Percentiles rank a stretch among this genome's conserved stretches.
Evolutionary conservation across 2,797 vertebrate genomes (phyloP).

Genomic region (Periophthalmus magnuspinnatus): DNA sequence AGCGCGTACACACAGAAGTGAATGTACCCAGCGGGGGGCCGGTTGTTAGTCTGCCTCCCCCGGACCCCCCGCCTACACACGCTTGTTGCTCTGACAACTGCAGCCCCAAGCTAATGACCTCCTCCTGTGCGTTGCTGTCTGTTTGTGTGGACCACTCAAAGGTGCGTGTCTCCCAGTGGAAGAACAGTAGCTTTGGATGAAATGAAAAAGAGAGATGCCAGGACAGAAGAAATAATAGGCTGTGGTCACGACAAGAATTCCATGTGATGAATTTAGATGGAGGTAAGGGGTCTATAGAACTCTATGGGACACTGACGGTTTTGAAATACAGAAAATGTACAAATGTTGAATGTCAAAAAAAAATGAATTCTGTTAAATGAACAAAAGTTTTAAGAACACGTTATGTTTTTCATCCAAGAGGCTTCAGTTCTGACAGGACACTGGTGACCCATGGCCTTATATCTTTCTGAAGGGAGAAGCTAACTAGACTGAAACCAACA

Average conservation of each 20-base stretch:
- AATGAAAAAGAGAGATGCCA: slow-evolving; percentile 41
- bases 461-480: too few species aligned
- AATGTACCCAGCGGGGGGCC: slow-evolving; percentile 62
- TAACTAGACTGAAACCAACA: too few species aligned
- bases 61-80: slow-evolving; percentile 55
- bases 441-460: too few species aligned
- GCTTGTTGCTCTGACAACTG: slow-evolving; percentile 78
- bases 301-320: too few species aligned
- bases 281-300: too few species aligned
- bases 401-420: too few species aligned
- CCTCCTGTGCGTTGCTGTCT: slow-evolving; percentile 69
- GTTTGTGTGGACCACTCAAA: slow-evolving; percentile 55
- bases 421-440: too few species aligned
- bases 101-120: slow-evolving; percentile 77
- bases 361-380: too few species aligned
- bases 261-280: too few species aligned
- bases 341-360: too few species aligned
- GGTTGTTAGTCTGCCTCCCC: slow-evolving; percentile 66
- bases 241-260: not conserved
- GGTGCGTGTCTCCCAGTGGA: slow-evolving; percentile 84
- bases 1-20: slow-evolving; percentile 21
- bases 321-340: too few species aligned
- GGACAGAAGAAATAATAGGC: slow-evolving; percentile 18
- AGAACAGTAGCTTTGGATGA: slow-evolving; percentile 66
- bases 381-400: too few species aligned